Evolutionary conservation across 2,113 vertebrate species (phyloP), one percentile per base, ranked within the genome.

Genomic region (Plecotus auritus): DNA sequence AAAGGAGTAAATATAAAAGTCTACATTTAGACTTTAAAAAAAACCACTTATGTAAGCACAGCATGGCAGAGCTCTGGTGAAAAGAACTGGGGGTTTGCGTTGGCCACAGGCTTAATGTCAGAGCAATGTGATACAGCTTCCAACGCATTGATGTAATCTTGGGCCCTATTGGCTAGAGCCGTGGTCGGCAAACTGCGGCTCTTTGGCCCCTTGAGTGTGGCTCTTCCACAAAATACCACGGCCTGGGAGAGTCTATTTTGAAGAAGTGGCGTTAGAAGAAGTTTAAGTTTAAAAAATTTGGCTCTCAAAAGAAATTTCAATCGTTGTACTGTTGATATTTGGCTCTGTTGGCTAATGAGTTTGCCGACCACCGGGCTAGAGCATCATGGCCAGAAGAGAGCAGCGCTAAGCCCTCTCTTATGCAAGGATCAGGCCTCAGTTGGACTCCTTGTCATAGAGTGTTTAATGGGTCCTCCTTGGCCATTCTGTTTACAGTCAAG

Each of bases 1-100:
- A 97, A 95, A 92, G 95, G 96, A 97, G 97, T 97, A 97, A 97
- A 97, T 97, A 97, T 97, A 97, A 97, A 97, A 95, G 73, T 97
- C 97, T 96, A 96, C 96, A 97, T 97, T 97, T 97, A 97, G 97
- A 78, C 85, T 95, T 85, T 28, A 22, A 85, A 96, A 90, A 49
- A 59, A 97, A 94, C 97, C 93, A 88, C 95, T 97, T 97, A 97
- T 97, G 97, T 97, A 97, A 97, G 96, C 96, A 92, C 96, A 95
- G 96, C 94, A 95, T 88, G 91, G 85, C 88, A 94, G 93, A 54
- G 88, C 90, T 90, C 85, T 66, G 90, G 81, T 81, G 93, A 61
- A 96, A 90, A 95, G 88, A 95, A 80, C 40, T 56, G 77, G 76
- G 64, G 82, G 70, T 93, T 88, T 95, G 56, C 92, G 94, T 95